Evolutionary conservation across 2,797 vertebrate genomes (phyloP), one percentile per base, ranked within the genome.

Genomic region (Cetoscarus ocellatus): DNA sequence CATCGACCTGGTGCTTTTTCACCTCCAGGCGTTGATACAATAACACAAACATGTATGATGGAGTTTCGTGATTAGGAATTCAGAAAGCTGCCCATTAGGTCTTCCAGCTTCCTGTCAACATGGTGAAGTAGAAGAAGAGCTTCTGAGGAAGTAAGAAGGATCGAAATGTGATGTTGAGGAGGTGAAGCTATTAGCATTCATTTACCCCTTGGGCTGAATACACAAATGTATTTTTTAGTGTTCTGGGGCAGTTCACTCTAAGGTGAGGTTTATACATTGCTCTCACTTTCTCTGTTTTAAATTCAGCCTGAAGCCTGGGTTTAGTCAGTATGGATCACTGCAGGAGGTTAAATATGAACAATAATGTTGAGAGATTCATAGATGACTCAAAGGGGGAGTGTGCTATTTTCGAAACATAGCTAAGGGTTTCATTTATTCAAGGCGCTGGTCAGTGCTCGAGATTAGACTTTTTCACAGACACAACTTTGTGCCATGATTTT

Each of bases 251-350:
- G 77, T 83, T 87, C 77, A 80, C 14, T 0, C 38, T 1, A 63
- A 79, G 82, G 71, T 64, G 68, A 83, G 3, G 19, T 17, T 57
- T 63, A 44, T 17, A 55, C 50, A 54, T 9, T 8, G 11, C 38
- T 38, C 13, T 3, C 61, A 12, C 9, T 0, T 43, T 13, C 53
- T 13, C 19, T 14, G 7, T n/a, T 7, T 43, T 3, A 14, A 13
- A n/a, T 9, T 39, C 14, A 44, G 18, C 18, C 39, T 19, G 15
- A 19, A 58, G 8, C 34, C 13, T 59, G 7, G 1, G 40, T 9
- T 6, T 19, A 49, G 51, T 54, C 34, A 15, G 38, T 19, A 15
- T 39, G 11, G 15, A 9, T 8, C 43, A 4, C 42, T 61, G 51
- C 1, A 19, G 56, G 36, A 18, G 66, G 19, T 50, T 45, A 14